Evolutionary conservation across 1,140 invertebrate genomes (phyloP), one percentile per base, ranked within the genome.

Genomic region (Leucophenga varia): DNA sequence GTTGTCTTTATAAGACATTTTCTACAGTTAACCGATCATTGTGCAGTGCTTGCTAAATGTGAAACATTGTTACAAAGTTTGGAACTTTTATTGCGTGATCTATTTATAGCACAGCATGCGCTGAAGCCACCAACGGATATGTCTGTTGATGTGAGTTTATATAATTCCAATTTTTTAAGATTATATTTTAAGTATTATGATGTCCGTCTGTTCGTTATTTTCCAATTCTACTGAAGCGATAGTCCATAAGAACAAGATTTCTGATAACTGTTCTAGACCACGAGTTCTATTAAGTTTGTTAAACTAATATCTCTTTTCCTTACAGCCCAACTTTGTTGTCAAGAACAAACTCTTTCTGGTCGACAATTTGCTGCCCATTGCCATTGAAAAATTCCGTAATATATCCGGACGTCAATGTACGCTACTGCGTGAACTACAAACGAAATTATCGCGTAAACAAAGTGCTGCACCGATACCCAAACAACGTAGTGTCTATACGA

Each of bases 321-420:
- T 55, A 0, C 14, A 75, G 73, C 60, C 69, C 8, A 75, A 75
- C 45, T 75, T 75, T 46, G 73, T 75, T 12, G 51, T 63, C 34
- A 72, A 70, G 21, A 75, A 75, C 37, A 75, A 74, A 34, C 53
- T 54, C n/a, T 75, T 72, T 47, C 18, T 75, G 39, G 54, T 70
- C 44, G 70, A 75, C 16, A 61, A 72, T 41, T 40, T 75, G 10
- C 48, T 75, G 47, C 58, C 68, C 8, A 71, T 68, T 28, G 68
- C 72, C 35, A 67, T 75, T 12, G 57, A 57, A 0, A 75, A 69
- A 47, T 75, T 69, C 16, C 59, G 61, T 0, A 52, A 59, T 37
- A 69, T 61, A 0, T 70, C 64, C 6, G 63, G 64, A 2, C 55
- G 60, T 0, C 67, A 74, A 40, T 61, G 61, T 32, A 59, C 61